phyloP scores from a whole-genome alignment of 2,888 invertebrate species.

The Abrostola tripartita region DNA sequence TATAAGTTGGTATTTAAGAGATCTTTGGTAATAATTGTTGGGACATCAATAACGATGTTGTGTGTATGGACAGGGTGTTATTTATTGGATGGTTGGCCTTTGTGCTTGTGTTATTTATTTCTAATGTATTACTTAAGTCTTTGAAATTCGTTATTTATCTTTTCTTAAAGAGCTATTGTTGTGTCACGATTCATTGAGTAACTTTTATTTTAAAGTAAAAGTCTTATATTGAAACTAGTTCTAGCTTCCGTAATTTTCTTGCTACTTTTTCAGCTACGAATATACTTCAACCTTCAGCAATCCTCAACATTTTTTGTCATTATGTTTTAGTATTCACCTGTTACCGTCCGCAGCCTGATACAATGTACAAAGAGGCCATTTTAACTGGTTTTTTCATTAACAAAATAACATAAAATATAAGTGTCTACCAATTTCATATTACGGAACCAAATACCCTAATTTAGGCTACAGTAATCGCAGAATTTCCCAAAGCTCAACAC shows the following conservation, averaged over 20 bases:
- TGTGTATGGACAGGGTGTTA: conserved; percentile 46
- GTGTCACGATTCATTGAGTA: background rate
- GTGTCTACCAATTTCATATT: background rate
- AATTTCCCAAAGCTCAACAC: conserved; percentile 25
- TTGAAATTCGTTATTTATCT: background rate
- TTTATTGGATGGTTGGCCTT: conserved; percentile 33
- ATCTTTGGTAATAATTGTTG: conserved; percentile 41
- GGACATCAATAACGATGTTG: conserved; percentile 49
- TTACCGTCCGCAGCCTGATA: background rate
- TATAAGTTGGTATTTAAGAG: conserved; percentile 23
- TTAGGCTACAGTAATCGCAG: conserved; percentile 3
- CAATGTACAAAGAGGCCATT: background rate
- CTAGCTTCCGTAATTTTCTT: background rate
- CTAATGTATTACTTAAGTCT: conserved; percentile 1
- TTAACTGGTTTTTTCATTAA: background rate
- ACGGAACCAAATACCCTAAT: conserved; percentile 4
- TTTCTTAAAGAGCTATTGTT: background rate
- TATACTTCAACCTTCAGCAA: background rate
- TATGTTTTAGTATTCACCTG: too few species aligned
- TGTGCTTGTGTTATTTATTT: conserved; percentile 24
- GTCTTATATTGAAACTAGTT: background rate
- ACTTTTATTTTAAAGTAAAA: background rate
- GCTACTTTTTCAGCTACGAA: background rate
- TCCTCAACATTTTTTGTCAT: background rate
- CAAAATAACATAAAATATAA: conserved; percentile 4